Percentiles rank a stretch among this genome's conserved stretches.
These are phyloP conservation scores for Morbakka virulenta DNA, from an alignment of 30 jellyfish, hydroid and myxozoan species.

Conservation along the genomic window DNA sequence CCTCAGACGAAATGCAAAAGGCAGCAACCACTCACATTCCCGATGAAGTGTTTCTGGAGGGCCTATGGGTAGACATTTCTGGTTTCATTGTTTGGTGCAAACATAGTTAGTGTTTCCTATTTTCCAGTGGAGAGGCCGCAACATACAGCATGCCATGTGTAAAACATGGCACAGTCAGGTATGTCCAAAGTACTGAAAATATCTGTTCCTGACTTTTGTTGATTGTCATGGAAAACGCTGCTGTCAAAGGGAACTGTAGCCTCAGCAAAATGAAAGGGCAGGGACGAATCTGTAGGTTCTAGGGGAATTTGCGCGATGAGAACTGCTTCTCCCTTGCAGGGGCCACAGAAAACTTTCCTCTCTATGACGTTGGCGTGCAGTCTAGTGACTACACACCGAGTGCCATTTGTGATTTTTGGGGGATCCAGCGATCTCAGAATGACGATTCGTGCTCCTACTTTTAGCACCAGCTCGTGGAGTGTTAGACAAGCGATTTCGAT, in stretches of 20 bases:
- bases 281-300: slow-evolving; percentile 11
- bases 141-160: slow-evolving; percentile 37
- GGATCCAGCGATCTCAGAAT: slow-evolving; percentile 44
- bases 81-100: no score
- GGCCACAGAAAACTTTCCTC: slow-evolving; percentile 2
- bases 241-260: slow-evolving; percentile 13
- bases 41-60: no score
- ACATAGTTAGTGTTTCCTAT: no score
- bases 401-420: slow-evolving; percentile 31
- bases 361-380: slow-evolving; percentile 12
- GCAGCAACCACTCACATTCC: no score
- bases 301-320: slow-evolving; percentile 32
- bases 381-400: slow-evolving; percentile 8
- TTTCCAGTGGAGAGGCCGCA: slow-evolving; percentile 17
- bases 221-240: slow-evolving; percentile 23
- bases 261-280: no score
- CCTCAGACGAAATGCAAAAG: no score
- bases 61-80: no score
- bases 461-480: slow-evolving; percentile 16
- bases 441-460: slow-evolving; percentile 40
- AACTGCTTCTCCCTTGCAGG: slow-evolving; percentile 4
- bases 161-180: background rate
- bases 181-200: background rate
- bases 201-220: slow-evolving; percentile 42
- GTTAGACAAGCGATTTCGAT: background rate